Conservation (phyloP, 1,140 invertebrate genomes). For the Pseudomyrmex gracilis region DNA sequence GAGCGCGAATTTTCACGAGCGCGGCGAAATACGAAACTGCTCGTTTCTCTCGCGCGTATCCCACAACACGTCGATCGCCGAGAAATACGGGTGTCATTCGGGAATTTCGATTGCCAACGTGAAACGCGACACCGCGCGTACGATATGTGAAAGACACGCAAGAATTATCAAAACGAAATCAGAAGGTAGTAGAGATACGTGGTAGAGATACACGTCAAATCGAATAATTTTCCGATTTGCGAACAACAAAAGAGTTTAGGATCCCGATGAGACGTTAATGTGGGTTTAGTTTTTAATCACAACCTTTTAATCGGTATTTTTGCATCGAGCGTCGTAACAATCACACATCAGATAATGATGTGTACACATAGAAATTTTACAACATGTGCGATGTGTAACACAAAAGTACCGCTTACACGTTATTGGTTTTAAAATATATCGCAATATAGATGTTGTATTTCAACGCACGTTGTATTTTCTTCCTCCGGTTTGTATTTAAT, state of each 20-base stretch:
- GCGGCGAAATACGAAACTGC: constrained; percentile 23
- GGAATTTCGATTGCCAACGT: constrained; percentile 38
- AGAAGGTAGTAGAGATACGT: too few species aligned
- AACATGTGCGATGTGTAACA: too few species aligned
- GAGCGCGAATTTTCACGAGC: constrained; percentile 48
- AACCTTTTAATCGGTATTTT: too few species aligned
- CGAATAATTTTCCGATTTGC: not conserved
- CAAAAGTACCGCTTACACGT: too few species aligned
- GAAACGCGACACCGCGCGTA: not conserved
- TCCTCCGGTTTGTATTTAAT: not conserved
- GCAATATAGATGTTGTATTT: too few species aligned
- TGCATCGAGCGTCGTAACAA: too few species aligned
- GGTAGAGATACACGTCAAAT: not conserved
- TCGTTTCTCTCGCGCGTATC: constrained; percentile 1
- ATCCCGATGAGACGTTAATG: too few species aligned
- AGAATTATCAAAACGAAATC: not conserved
- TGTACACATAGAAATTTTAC: too few species aligned
- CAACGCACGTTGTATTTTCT: too few species aligned
- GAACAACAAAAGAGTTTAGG: not conserved
- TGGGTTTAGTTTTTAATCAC: too few species aligned
- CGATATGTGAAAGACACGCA: constrained; percentile 8
- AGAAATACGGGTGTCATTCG: constrained; percentile 46
- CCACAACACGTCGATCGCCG: constrained; percentile 17
- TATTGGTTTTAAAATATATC: too few species aligned
- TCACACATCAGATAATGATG: too few species aligned